Evolutionary conservation across 1,140 invertebrate species (phyloP).

Genomic region (Oedothorax gibbosus): DNA sequence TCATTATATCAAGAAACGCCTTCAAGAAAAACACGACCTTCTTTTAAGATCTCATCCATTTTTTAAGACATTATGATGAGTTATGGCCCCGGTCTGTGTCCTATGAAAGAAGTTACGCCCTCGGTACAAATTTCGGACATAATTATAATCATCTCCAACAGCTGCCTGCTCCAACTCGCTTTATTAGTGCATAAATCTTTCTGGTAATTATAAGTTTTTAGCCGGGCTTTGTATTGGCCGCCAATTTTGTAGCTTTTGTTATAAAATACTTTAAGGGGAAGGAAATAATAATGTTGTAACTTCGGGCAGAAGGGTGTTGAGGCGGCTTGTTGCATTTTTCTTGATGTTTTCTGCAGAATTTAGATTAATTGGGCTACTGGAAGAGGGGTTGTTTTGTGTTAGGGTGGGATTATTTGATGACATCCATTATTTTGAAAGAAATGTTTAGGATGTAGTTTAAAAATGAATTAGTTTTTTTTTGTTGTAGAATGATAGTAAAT

Average conservation of each 20-base stretch:
- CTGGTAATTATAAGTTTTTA: conserved; percentile 52
- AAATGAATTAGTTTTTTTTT: no score
- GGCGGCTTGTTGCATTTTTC: conserved; percentile 54
- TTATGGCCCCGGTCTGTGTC: conserved; percentile 29
- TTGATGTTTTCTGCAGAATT: conserved; percentile 27
- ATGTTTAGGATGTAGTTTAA: no score
- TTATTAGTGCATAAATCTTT: conserved; percentile 53
- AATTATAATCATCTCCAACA: conserved; percentile 57
- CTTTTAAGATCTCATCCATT: conserved; percentile 21
- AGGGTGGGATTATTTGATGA: no score
- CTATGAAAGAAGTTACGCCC: conserved; percentile 42
- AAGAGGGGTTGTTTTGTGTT: no score
- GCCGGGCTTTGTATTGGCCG: conserved; percentile 13
- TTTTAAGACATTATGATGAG: conserved; percentile 37
- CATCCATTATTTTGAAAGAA: no score
- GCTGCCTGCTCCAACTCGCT: conserved; percentile 30
- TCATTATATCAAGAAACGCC: conserved; percentile 40
- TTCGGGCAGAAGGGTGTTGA: conserved; percentile 41
- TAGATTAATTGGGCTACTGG: conserved; percentile 39
- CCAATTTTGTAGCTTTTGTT: conserved; percentile 41
- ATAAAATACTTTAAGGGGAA: conserved; percentile 44
- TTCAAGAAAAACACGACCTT: conserved; percentile 20
- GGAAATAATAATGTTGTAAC: conserved; percentile 46
- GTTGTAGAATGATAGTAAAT: no score
- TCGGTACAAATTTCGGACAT: conserved; percentile 50